Evolutionary conservation across 2,113 vertebrate genomes (phyloP).

Genomic region (Tupaia chinensis): DNA sequence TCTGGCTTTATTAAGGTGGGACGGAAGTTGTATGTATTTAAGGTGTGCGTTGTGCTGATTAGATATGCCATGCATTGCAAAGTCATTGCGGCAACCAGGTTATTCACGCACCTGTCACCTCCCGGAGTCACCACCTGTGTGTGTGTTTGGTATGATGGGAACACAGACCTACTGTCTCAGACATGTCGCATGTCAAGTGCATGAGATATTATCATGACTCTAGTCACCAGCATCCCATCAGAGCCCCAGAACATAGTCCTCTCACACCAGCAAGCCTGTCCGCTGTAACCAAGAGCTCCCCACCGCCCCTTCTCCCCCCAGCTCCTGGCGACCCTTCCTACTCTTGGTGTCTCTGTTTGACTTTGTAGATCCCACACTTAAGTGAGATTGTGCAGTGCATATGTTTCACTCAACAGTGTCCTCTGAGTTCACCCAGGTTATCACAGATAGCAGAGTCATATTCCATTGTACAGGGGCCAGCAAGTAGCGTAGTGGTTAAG

Average conservation of each 20-base stretch:
- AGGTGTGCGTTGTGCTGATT: neutral
- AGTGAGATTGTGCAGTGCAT: neutral
- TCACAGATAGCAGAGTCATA: neutral
- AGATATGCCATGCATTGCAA: neutral
- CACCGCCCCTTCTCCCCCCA: too few relatives aligned
- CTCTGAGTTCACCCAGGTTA: neutral
- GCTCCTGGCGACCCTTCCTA: neutral
- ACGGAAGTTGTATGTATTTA: neutral
- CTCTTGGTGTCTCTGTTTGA: neutral
- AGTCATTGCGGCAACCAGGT: neutral
- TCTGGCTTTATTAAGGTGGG: neutral
- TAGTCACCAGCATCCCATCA: neutral
- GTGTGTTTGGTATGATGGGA: neutral
- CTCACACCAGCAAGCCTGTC: neutral
- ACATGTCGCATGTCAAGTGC: neutral
- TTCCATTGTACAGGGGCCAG: too few relatives aligned
- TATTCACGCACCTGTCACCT: neutral
- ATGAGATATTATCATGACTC: too few relatives aligned
- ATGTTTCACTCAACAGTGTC: neutral
- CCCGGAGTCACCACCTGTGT: neutral
- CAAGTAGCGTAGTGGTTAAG: too few relatives aligned
- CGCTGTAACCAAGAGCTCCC: neutral
- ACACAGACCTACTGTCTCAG: neutral
- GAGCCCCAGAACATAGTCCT: neutral
- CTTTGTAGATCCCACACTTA: neutral